Conservation (phyloP, 2,888 invertebrate genomes). For the Drosophila atripex region DNA sequence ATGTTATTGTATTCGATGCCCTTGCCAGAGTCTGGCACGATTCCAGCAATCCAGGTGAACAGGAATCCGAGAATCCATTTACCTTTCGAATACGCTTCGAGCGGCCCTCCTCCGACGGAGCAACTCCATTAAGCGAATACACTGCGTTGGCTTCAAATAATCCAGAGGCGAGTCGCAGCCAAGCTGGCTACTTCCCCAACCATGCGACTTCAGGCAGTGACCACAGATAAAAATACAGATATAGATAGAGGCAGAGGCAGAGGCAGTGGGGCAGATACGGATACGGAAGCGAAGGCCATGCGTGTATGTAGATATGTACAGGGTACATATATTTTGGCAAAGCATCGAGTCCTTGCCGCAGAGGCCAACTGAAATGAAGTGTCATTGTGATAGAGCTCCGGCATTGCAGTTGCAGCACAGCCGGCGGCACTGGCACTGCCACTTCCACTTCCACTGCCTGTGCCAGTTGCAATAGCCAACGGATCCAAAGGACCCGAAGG, state of each 20-base stretch:
- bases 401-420: slow-evolving; percentile 59
- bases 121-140: slow-evolving; percentile 44
- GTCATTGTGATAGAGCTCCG: slow-evolving; percentile 77
- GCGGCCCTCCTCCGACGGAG: slow-evolving; percentile 16
- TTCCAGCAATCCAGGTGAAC: slow-evolving; percentile 2
- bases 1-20: slow-evolving; percentile 1
- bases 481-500: slow-evolving; percentile 44
- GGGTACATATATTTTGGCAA: slow-evolving; percentile 52
- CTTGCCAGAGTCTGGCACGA: slow-evolving; percentile 16
- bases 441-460: not conserved
- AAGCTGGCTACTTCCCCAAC: slow-evolving; percentile 41
- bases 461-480: slow-evolving; percentile 33
- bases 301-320: slow-evolving; percentile 26
- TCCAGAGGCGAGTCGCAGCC: slow-evolving; percentile 29
- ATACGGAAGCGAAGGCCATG: not conserved
- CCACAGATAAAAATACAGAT: slow-evolving; percentile 33
- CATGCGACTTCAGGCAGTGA: slow-evolving; percentile 45
- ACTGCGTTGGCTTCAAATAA: slow-evolving; percentile 51
- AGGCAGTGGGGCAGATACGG: not conserved
- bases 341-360: slow-evolving; percentile 57
- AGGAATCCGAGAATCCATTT: slow-evolving; percentile 24
- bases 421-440: slow-evolving; percentile 14
- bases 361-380: slow-evolving; percentile 78
- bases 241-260: slow-evolving; percentile 7
- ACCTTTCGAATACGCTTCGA: slow-evolving; percentile 28